phyloP scores from a whole-genome alignment of 2,113 vertebrate genomes.

The Megalops atlanticus region DNA sequence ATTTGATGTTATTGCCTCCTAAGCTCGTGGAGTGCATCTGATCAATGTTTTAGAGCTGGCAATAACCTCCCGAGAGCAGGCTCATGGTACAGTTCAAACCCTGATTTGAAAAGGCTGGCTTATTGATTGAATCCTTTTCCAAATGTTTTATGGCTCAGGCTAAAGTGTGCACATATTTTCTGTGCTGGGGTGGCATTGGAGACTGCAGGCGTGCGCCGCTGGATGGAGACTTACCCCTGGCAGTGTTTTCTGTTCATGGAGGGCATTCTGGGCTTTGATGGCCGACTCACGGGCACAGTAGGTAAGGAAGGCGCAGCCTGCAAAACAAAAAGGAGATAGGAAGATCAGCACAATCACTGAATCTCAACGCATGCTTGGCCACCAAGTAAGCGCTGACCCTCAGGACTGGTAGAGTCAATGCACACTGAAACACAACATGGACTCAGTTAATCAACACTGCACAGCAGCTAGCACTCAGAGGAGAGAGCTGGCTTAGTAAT shows the following conservation, averaged over 20 bases:
- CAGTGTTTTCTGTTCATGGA: slow-evolving; percentile 97
- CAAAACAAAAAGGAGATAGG: slow-evolving; percentile 45
- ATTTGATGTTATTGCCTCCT: slow-evolving; percentile 50
- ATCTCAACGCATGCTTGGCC: not conserved
- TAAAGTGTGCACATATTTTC: slow-evolving; percentile 47
- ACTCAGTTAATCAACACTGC: too few species aligned
- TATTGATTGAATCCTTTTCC: slow-evolving; percentile 68
- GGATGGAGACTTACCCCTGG: slow-evolving; percentile 85
- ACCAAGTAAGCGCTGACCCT: not conserved
- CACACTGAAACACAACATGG: too few species aligned
- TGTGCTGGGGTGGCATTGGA: slow-evolving; percentile 47
- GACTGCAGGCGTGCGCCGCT: slow-evolving; percentile 38
- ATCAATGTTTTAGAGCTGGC: slow-evolving; percentile 57
- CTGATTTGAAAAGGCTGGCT: slow-evolving; percentile 63
- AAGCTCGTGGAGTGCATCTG: slow-evolving; percentile 56
- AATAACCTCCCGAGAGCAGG: slow-evolving; percentile 54
- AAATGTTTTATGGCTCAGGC: slow-evolving; percentile 58
- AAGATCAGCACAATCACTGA: not conserved
- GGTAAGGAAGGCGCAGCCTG: slow-evolving; percentile 96
- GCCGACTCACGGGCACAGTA: slow-evolving; percentile 97
- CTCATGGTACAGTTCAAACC: slow-evolving; percentile 61
- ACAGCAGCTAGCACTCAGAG: too few species aligned
- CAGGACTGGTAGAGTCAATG: too few species aligned
- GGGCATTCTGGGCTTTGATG: slow-evolving; percentile 97
- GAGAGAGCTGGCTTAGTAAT: too few species aligned